Base-by-base conservation (phyloP, 2,797 vertebrate genomes). In the Acanthurus leucopareius region DNA sequence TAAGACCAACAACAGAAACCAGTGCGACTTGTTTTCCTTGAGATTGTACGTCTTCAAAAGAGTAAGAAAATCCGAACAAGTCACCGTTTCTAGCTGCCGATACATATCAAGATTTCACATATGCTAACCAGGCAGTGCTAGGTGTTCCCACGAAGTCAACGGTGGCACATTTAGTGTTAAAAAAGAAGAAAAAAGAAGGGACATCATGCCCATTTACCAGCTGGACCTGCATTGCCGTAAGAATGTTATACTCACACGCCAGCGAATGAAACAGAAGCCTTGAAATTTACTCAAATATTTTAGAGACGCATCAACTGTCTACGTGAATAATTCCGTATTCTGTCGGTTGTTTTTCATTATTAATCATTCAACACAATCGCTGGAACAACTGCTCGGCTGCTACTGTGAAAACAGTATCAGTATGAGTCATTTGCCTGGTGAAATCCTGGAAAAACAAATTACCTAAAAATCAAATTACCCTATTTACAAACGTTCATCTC, bases 71-170 rank as follows among this genome's bases (percentile, higher is more conserved):
- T 15, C 8, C 7, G 4, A 3, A 59, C 1, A 1, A 48, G 40
- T 63, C 60, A 0, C 16, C 16, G 45, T 17, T 60, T 63, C 52
- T 75, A 88, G 87, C 85, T 80, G 81, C 83, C 75, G 14, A 68
- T 61, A 51, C 48, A 47, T n/a, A 70, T 57, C 49, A 19, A 74
- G 44, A 11, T 48, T 44, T 70, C 16, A 32, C n/a, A 7, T 4
- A 0, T 2, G 25, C 62, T 10, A 40, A 65, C 16, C n/a, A 7
- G 63, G 65, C 67, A 38, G 73, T 2, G 8, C 14, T 4, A 40
- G 22, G 47, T 60, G 67, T 60, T 80, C 63, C 71, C 28, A 1
- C 22, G n/a, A 53, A 14, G 32, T 3, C 28, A 10, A 44, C 40
- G 16, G 69, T 14, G 25, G 13, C 51, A 25, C 14, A 11, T 17